Percentiles rank a stretch among this genome's conserved stretches.
Conservation (phyloP, 2,888 invertebrate genomes). For the Pycnomerus fuliginosus region DNA sequence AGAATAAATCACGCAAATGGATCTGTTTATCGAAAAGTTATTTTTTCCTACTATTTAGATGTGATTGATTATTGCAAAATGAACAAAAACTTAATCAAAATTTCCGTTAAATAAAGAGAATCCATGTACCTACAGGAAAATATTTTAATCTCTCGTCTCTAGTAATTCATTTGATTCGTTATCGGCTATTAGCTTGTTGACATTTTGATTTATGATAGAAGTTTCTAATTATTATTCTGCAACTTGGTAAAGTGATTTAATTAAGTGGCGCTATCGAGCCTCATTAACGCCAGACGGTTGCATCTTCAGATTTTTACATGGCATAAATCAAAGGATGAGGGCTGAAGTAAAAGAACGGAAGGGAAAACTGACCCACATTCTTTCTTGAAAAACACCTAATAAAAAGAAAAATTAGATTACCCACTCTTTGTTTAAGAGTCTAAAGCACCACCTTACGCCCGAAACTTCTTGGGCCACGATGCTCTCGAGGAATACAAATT, state of each 20-base stretch:
- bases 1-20: conserved; percentile 16
- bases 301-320: conserved; percentile 2
- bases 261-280: conserved; percentile 10
- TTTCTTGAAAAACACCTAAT: conserved; percentile 7
- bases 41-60: conserved; percentile 7
- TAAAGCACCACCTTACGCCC: conserved; percentile 10
- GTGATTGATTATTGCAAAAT: conserved; percentile 8
- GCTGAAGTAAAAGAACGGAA: background rate
- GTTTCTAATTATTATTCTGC: conserved; percentile 12
- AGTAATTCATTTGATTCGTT: conserved; percentile 16
- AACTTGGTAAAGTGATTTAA: conserved; percentile 20
- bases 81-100: conserved; percentile 1
- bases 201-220: conserved; percentile 18
- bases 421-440: conserved; percentile 9
- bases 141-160: too few species aligned
- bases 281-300: conserved; percentile 7
- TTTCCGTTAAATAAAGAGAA: too few species aligned
- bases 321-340: background rate
- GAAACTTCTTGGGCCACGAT: conserved; percentile 5
- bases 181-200: conserved; percentile 10
- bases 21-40: conserved; percentile 13
- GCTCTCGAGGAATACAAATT: conserved; percentile 13
- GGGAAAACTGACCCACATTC: conserved; percentile 6
- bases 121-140: too few species aligned
- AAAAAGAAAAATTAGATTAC: conserved; percentile 15